Base-by-base conservation (phyloP, 2,888 invertebrate genomes). In the Eupithecia exiguata region DNA sequence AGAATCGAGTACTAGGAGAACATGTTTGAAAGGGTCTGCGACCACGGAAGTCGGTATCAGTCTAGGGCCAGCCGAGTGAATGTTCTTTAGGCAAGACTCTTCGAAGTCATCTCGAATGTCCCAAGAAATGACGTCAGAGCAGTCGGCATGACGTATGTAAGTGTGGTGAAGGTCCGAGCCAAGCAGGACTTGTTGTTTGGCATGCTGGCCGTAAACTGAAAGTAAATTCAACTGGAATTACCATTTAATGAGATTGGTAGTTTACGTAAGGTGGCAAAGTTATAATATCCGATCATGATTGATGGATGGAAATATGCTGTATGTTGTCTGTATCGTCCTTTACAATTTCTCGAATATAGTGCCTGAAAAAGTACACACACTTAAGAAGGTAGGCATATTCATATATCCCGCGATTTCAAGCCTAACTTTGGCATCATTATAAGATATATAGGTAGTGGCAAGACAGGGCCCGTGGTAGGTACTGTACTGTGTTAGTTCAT, bases 111-210 rank as follows among this genome's bases (percentile, higher is more conserved):
- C 87, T 30, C 89, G 89, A 0, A 94, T 87, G 82, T 96, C 95
- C 96, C 96, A 96, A 38, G 94, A 88, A 78, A 95, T 94, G 0
- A 96, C 91, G 69, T 95, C 95, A 0, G 95, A 85, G 81, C 95
- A 91, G 9, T 95, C 95, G 49, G 95, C 91, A 84, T 94, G 95
- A 4, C 96, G 92, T 84, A 96, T 94, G 78, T 88, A 93, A 4
- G 91, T 82, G 79, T 89, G 86, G 72, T 86, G 87, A 2, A 81
- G 75, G 75, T 88, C 86, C 4, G 87, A 84, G 10, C 92, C 92
- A 16, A 91, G 82, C 6, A 92, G 84, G 43, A 88, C 82, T 21
- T 91, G 83, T 38, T 89, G 84, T 63, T 87, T 86, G 5, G 84
- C 79, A 43, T 88, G 84, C 68, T 88, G 90, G 30, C 87, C 90